Percentiles rank a stretch among this genome's conserved stretches.
Evolutionary conservation across 64 coral and sea anemone genomes (phyloP).

Genomic region (Anthopleura sola): DNA sequence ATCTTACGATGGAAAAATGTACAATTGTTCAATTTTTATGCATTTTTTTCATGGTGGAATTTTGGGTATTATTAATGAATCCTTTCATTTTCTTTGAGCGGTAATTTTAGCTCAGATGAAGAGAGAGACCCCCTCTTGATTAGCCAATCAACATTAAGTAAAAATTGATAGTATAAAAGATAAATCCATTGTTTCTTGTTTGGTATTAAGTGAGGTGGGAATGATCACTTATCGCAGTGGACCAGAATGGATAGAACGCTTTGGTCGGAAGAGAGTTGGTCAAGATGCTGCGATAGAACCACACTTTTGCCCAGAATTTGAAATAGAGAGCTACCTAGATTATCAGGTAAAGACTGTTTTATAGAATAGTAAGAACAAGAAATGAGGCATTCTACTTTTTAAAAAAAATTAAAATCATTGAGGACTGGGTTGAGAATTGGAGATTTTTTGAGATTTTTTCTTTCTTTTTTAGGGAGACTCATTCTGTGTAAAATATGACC

Average conservation of each 20-base stretch:
- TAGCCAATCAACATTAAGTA: too few species aligned
- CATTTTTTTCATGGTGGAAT: too few species aligned
- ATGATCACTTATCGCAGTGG: constrained; percentile 95
- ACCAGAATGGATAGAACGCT: constrained; percentile 87
- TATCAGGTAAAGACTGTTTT: constrained; percentile 44
- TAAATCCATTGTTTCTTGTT: constrained; percentile 6
- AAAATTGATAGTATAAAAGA: neutral
- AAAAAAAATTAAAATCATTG: too few species aligned
- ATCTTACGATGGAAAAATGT: too few species aligned
- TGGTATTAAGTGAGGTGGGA: constrained; percentile 64
- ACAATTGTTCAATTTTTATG: too few species aligned
- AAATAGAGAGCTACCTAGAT: constrained; percentile 94
- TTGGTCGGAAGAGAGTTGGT: constrained; percentile 78
- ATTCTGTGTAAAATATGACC: constrained; percentile 93
- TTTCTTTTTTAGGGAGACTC: constrained; percentile 70
- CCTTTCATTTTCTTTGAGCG: too few species aligned
- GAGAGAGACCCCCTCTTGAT: too few species aligned
- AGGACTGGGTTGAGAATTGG: too few species aligned
- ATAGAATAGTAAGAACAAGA: too few species aligned
- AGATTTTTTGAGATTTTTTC: neutral
- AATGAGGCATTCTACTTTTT: too few species aligned
- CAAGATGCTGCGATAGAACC: constrained; percentile 37
- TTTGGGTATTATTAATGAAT: too few species aligned
- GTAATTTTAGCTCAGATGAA: too few species aligned
- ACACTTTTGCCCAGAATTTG: constrained; percentile 88